Conservation (phyloP, 2,888 invertebrate genomes). For the Quadroppia sp. region DNA sequence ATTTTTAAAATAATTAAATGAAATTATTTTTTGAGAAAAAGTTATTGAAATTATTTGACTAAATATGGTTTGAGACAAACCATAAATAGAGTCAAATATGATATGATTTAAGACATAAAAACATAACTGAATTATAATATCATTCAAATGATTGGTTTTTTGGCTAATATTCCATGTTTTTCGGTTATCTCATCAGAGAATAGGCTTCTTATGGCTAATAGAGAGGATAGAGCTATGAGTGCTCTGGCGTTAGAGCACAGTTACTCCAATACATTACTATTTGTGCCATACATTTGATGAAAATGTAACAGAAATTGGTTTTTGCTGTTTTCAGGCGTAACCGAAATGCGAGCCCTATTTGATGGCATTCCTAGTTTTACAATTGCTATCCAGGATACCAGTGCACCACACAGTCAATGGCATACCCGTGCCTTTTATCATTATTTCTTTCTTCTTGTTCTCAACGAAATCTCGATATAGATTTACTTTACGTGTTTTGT, state of each 20-base stretch:
- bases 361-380: slow-evolving; percentile 32
- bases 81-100: slow-evolving; percentile 15
- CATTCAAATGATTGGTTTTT: neutral
- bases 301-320: slow-evolving; percentile 33
- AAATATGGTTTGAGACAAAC: slow-evolving; percentile 11
- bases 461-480: slow-evolving; percentile 21
- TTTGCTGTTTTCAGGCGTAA: slow-evolving; percentile 33
- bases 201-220: slow-evolving; percentile 25
- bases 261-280: neutral
- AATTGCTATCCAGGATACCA: slow-evolving; percentile 25
- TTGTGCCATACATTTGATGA: slow-evolving; percentile 21
- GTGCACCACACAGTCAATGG: neutral
- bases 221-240: neutral
- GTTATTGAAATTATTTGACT: no score
- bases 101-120: neutral
- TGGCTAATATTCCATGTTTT: slow-evolving; percentile 4
- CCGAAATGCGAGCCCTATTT: neutral
- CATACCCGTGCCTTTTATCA: neutral
- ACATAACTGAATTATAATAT: neutral
- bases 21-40: no score
- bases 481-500: slow-evolving; percentile 11
- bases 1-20: no score
- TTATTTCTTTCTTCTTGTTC: slow-evolving; percentile 23
- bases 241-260: neutral
- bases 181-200: neutral